A percentile compares a stretch with the other conserved stretches of the same genome.
Conservation (phyloP, 2,797 vertebrate genomes). For the Loriculus beryllinus region DNA sequence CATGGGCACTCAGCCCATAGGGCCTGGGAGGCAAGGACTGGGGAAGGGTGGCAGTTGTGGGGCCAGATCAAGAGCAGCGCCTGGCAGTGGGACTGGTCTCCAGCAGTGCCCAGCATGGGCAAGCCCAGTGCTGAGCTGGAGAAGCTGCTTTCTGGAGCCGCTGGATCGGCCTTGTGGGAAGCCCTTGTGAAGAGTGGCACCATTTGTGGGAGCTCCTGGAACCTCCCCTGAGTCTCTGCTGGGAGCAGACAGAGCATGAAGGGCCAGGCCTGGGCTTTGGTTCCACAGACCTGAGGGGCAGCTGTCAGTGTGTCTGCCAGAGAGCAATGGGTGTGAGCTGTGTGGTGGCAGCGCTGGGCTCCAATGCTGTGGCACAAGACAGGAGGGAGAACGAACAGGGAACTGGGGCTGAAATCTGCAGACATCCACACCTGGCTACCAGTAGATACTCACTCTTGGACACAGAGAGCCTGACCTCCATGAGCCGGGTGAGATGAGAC, state of each 20-base stretch:
- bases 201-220: neutral
- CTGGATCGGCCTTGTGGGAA: fast-evolving
- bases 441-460: neutral
- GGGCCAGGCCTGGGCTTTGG: neutral
- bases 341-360: neutral
- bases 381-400: neutral
- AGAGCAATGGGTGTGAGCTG: neutral
- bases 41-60: neutral
- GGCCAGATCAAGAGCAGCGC: neutral
- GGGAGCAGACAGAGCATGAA: neutral
- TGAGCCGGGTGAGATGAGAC: fast-evolving
- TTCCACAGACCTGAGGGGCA: neutral
- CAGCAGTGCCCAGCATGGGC: neutral
- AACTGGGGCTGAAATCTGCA: neutral
- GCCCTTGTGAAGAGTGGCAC: neutral
- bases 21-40: neutral
- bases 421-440: neutral
- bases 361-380: fast-evolving
- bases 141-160: neutral
- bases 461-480: neutral
- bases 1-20: neutral
- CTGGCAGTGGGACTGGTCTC: neutral
- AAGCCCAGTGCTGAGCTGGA: neutral
- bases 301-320: fast-evolving
- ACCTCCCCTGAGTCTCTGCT: neutral